phyloP scores from a whole-genome alignment of 1,140 invertebrate genomes.

The Eubasilissa regina region DNA sequence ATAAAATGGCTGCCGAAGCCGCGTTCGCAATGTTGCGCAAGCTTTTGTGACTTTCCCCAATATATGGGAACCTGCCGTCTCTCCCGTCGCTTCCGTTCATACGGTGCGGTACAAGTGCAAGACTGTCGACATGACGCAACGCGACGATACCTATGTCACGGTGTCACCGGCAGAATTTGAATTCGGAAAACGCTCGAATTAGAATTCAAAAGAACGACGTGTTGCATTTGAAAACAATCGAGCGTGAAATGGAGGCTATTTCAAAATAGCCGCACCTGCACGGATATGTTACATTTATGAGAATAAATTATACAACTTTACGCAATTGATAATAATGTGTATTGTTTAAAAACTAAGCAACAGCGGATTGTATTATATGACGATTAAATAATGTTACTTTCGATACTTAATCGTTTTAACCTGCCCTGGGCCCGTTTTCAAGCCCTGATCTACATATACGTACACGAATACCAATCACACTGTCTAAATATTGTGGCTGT shows the following conservation, averaged over 20 bases:
- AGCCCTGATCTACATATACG: no score
- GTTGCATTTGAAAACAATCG: slow-evolving; percentile 17
- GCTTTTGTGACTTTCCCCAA: neutral
- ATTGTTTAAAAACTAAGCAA: no score
- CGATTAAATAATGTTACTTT: no score
- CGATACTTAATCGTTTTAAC: no score
- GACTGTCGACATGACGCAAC: slow-evolving; percentile 6
- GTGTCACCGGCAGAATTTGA: neutral
- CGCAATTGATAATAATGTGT: no score
- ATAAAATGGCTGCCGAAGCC: neutral
- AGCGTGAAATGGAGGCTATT: neutral
- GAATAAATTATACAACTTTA: no score
- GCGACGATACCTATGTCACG: neutral
- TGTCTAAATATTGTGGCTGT: no score
- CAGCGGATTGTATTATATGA: no score
- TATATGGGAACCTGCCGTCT: neutral
- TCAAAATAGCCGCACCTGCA: neutral
- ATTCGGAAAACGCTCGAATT: slow-evolving; percentile 12
- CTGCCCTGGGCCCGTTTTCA: no score
- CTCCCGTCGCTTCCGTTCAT: neutral
- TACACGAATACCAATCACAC: no score
- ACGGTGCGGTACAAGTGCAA: neutral
- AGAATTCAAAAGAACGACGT: neutral
- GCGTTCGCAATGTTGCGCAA: neutral
- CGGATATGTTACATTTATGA: no score